These are phyloP conservation scores for Drosophila imparisetae DNA, from an alignment of 2,888 invertebrate genomes.

Conservation along the genomic window DNA sequence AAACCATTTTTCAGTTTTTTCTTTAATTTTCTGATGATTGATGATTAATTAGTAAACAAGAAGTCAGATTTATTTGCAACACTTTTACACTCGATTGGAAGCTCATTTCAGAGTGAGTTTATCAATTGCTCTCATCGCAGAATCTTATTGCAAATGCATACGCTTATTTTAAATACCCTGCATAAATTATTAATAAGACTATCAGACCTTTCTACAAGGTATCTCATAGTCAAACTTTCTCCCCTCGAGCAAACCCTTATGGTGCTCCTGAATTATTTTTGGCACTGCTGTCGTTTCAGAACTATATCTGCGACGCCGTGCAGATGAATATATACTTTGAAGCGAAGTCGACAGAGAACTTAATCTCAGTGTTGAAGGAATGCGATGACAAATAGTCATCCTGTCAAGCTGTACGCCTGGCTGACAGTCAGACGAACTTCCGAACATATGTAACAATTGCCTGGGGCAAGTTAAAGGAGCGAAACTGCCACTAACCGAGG, in stretches of 20 bases:
- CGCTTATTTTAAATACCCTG: not conserved
- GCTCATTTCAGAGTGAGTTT: constrained; percentile 20
- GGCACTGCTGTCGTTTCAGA: constrained; percentile 20
- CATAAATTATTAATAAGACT: not conserved
- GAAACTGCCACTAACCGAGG: constrained; percentile 1
- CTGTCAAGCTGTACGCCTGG: constrained; percentile 45
- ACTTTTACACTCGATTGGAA: constrained; percentile 28
- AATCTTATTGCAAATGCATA: not conserved
- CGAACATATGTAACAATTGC: constrained; percentile 59
- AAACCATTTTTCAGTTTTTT: no score
- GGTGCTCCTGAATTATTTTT: not conserved
- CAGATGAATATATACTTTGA: constrained; percentile 23
- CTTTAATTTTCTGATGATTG: not conserved
- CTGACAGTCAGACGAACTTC: constrained; percentile 30
- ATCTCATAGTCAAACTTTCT: not conserved
- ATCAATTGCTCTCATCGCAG: constrained; percentile 1
- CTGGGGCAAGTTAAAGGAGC: constrained; percentile 10
- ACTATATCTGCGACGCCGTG: constrained; percentile 50
- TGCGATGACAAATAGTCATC: constrained; percentile 80
- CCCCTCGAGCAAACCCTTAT: not conserved
- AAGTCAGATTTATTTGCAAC: constrained; percentile 13
- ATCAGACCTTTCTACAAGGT: not conserved
- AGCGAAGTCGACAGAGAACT: constrained; percentile 51
- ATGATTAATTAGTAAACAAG: not conserved
- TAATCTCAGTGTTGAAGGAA: constrained; percentile 74